Conservation (phyloP, 2,797 vertebrate species). For the Eidolon dupreanum region DNA sequence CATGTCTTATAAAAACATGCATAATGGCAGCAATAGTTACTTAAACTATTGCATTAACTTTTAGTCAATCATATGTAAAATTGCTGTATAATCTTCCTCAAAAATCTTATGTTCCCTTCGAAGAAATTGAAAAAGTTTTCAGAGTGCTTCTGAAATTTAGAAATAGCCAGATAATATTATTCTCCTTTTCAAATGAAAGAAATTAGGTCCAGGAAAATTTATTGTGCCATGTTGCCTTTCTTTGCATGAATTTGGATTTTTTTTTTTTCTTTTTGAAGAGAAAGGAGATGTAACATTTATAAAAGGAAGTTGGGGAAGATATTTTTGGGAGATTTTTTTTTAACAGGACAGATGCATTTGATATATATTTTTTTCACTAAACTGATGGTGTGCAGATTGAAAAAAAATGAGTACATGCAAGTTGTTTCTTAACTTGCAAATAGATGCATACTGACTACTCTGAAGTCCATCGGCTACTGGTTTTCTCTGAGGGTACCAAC, state of each 20-base stretch:
- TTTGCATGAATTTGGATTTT: not conserved
- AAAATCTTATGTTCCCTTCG: not conserved
- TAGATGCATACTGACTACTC: not conserved
- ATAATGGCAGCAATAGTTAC: not conserved
- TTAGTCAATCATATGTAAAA: not conserved
- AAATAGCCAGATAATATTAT: not conserved
- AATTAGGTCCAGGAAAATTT: not conserved
- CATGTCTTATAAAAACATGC: not conserved
- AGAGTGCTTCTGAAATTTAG: not conserved
- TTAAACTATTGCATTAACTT: not conserved
- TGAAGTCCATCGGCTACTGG: not conserved
- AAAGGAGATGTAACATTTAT: not conserved
- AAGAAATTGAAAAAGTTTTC: not conserved
- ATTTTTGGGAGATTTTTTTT: not conserved
- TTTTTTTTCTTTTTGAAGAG: not conserved
- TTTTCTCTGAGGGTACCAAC: fast-evolving
- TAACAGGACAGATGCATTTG: not conserved
- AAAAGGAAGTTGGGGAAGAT: not conserved
- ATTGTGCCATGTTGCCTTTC: not conserved
- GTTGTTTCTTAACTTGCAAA: not conserved
- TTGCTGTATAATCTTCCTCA: not conserved
- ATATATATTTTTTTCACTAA: not conserved
- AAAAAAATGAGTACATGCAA: not conserved
- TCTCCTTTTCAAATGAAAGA: not conserved
- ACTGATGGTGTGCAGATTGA: not conserved